Evolutionary conservation across 1,140 invertebrate species (phyloP).

Genomic region (Drosophila punjabiensis): DNA sequence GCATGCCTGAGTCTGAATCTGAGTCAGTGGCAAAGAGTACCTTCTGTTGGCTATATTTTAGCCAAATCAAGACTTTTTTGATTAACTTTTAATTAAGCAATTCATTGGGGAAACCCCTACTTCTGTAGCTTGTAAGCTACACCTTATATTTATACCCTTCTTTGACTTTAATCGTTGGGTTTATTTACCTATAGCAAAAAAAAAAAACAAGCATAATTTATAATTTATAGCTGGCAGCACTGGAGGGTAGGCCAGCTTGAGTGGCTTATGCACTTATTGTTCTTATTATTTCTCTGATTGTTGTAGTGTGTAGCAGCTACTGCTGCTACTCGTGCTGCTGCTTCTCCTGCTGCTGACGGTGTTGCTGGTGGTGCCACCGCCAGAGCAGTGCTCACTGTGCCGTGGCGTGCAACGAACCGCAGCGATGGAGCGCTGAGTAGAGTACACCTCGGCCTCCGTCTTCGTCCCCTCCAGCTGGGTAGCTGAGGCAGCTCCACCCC

Average conservation of each 20-base stretch:
- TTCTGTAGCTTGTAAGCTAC: not conserved
- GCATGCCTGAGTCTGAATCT: constrained; percentile 39
- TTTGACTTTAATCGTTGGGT: not conserved
- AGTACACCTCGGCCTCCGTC: constrained; percentile 36
- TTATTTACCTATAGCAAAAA: not conserved
- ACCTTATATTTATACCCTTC: not conserved
- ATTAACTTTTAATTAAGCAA: not conserved
- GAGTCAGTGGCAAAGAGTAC: constrained; percentile 9
- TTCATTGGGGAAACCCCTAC: not conserved
- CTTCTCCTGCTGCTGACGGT: constrained; percentile 6
- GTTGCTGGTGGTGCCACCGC: constrained; percentile 11
- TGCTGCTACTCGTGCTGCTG: not conserved
- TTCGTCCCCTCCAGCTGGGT: constrained; percentile 7
- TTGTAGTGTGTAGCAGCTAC: constrained; percentile 36
- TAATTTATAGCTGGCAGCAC: constrained; percentile 21
- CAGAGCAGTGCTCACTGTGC: constrained; percentile 61
- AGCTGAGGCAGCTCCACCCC: constrained; percentile 16
- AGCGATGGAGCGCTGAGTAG: constrained; percentile 47
- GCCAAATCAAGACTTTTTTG: not conserved
- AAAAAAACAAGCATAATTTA: not conserved
- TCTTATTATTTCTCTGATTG: constrained; percentile 74
- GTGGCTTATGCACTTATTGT: constrained; percentile 81
- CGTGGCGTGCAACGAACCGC: constrained; percentile 80
- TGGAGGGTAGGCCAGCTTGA: constrained; percentile 49
- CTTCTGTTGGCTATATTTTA: constrained; percentile 7